Evolutionary conservation across 2,888 invertebrate species (phyloP), one percentile per base, ranked within the genome.

Genomic region (Drosophila phalerata): DNA sequence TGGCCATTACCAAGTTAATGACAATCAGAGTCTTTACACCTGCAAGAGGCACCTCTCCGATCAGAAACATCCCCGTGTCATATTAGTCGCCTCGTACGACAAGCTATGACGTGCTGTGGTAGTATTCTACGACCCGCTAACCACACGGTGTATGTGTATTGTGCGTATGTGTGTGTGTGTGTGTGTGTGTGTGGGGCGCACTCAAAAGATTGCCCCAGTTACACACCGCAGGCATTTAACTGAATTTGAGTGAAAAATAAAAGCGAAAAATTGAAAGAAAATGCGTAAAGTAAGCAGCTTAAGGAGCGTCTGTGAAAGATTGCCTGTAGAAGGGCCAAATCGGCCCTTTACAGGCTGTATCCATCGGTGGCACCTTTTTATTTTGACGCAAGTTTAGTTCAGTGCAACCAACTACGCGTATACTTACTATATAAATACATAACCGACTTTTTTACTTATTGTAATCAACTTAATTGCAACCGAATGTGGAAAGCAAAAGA

Each of bases 391-490:
- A 8, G 0, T 28, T 28, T 28, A 28, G 3, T 30, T 19, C 47
- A 43, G 56, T 73, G 53, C 40, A 55, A 55, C 32, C 11, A n/a
- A 19, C 52, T 45, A 28, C n/a, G 3, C 4, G 22, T 34, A 22
- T 37, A 30, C 30, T 9, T 37, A 22, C 22, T 22, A 25, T 37
- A 37, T 11, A 47, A 28, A 30, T n/a, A n/a, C 5, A 5, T 25
- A 43, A 13, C 22, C 22, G 13, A 13, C 42, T 17, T 34, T 45
- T 49, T 15, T 32, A 34, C 43, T 43, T 53, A 32, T 56, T 80
- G 72, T 87, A 89, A 89, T 86, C 90, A 86, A 85, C 69, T 88
- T 89, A 86, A 86, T 89, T 89, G 89, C 76, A 56, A 69, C 49
- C 61, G 49, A 48, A 40, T 30, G 52, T 43, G n/a, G 48, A 22